Percentiles rank a stretch among this genome's conserved stretches.
Evolutionary conservation across 2,113 vertebrate genomes (phyloP).

Genomic region (Sciurus niger): DNA sequence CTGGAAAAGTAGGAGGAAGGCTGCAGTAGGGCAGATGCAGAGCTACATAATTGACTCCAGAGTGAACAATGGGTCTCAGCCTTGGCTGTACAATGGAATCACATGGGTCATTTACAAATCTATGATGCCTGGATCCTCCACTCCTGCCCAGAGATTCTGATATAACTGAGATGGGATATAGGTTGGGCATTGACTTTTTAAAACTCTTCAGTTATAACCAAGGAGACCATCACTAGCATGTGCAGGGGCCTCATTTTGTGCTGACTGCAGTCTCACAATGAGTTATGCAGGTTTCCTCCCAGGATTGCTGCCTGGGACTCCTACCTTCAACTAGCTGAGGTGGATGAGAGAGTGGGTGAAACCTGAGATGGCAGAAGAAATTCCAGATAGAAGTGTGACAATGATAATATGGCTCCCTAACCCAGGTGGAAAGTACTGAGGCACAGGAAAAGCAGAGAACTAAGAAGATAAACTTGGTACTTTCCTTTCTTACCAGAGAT

Average conservation of each 20-base stretch:
- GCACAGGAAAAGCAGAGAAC: background rate
- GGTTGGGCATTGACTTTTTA: background rate
- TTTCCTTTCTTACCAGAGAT: background rate
- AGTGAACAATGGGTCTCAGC: background rate
- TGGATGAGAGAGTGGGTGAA: no score
- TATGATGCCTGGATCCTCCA: background rate
- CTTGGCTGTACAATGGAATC: fast-evolving
- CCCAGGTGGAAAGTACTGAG: background rate
- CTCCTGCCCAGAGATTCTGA: background rate
- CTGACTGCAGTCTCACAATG: fast-evolving
- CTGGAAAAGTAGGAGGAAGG: fast-evolving
- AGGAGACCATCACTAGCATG: fast-evolving
- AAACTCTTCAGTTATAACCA: background rate
- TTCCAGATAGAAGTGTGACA: background rate
- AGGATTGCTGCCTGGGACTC: background rate
- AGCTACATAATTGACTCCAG: background rate
- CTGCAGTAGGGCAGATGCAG: fast-evolving
- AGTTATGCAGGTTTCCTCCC: no score
- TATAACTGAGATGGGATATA: background rate
- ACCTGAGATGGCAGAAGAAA: background rate
- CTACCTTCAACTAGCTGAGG: no score
- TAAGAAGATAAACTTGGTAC: background rate
- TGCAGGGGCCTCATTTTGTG: background rate
- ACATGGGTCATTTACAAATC: background rate
- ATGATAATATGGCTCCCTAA: background rate